Conservation (phyloP, 2,888 invertebrate genomes). For the Ectemnius cavifrons region DNA sequence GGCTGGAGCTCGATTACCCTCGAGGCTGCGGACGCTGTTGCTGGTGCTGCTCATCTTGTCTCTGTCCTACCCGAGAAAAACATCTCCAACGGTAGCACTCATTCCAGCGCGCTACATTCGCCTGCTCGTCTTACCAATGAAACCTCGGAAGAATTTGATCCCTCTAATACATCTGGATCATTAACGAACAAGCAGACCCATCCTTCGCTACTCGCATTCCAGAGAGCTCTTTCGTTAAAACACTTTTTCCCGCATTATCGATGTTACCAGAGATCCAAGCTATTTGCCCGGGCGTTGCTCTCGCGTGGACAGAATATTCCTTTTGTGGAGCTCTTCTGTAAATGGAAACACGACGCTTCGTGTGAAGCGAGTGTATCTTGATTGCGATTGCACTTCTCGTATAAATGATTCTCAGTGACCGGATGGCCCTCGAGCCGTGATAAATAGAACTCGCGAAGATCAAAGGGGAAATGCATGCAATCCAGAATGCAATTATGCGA, state of each 20-base stretch:
- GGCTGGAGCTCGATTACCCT: conserved; percentile 63
- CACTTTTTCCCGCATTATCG: background rate
- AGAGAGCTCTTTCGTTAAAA: conserved; percentile 13
- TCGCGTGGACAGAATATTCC: too few species aligned
- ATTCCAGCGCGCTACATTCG: background rate
- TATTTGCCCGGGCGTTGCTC: background rate
- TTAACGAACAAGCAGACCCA: conserved; percentile 30
- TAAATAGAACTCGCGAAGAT: conserved; percentile 35
- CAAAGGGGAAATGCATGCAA: conserved; percentile 39
- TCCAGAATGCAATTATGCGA: conserved; percentile 28
- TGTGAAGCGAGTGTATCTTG: background rate
- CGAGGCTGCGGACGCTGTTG: conserved; percentile 33
- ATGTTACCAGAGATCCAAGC: background rate
- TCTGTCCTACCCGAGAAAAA: conserved; percentile 16
- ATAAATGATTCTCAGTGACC: background rate
- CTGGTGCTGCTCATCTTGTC: conserved; percentile 38
- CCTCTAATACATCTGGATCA: conserved; percentile 43
- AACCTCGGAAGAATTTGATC: conserved; percentile 54
- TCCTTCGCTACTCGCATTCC: background rate
- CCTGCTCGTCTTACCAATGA: conserved; percentile 22
- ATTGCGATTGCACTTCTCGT: conserved; percentile 22
- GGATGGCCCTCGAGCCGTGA: background rate
- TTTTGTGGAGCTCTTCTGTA: too few species aligned
- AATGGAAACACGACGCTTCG: too few species aligned
- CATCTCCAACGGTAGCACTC: conserved; percentile 4